Conservation (phyloP, 2,797 vertebrate species). For the Mycteria americana region DNA sequence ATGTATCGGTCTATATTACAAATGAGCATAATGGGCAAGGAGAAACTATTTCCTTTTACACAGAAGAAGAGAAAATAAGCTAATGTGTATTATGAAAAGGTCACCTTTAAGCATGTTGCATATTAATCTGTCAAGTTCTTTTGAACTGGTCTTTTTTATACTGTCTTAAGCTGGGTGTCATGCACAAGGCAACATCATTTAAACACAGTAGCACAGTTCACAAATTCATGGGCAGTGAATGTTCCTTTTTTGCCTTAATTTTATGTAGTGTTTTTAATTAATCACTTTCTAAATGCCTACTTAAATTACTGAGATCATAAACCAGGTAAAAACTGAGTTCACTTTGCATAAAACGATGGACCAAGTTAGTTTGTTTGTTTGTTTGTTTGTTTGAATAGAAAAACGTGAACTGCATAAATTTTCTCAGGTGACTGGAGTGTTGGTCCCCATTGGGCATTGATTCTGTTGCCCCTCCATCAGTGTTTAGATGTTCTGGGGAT, state of each 20-base stretch:
- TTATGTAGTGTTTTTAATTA: not conserved
- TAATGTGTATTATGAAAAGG: not conserved
- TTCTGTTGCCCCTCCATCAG: fast-evolving
- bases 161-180: not conserved
- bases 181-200: not conserved
- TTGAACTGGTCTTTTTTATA: not conserved
- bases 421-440: not conserved
- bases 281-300: not conserved
- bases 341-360: not conserved
- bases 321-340: not conserved
- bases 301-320: not conserved
- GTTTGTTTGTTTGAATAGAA: not conserved
- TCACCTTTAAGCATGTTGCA: not conserved
- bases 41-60: not conserved
- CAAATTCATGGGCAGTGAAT: not conserved
- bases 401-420: not conserved
- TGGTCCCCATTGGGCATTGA: not conserved
- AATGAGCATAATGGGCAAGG: not conserved
- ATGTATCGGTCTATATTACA: not conserved
- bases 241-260: not conserved
- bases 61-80: not conserved
- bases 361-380: not conserved
- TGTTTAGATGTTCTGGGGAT: not conserved
- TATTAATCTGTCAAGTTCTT: not conserved
- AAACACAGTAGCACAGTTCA: not conserved